A percentile compares a stretch with the other conserved stretches of the same genome.
Conservation (phyloP, 2,888 invertebrate species). For the Andrena bucephala region DNA sequence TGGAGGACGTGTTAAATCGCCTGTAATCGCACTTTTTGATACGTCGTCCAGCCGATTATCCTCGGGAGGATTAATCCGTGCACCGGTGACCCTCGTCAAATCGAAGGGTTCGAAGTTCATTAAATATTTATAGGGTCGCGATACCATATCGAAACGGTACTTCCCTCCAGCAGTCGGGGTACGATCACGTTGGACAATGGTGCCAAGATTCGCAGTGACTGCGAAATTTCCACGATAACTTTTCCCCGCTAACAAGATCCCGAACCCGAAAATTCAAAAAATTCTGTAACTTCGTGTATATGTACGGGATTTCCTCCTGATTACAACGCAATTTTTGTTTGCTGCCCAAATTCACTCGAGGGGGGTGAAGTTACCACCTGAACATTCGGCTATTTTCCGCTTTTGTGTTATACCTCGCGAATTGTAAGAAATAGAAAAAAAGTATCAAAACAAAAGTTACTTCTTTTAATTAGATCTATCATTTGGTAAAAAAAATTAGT, state of each 20-base stretch:
- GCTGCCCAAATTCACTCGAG: too few relatives aligned
- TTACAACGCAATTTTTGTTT: too few relatives aligned
- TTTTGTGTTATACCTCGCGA: too few relatives aligned
- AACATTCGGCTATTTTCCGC: too few relatives aligned
- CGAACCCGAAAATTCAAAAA: too few relatives aligned
- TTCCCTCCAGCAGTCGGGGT: not conserved
- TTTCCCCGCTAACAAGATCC: not conserved
- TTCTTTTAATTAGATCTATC: too few relatives aligned
- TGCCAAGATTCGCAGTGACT: not conserved
- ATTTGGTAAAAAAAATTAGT: too few relatives aligned
- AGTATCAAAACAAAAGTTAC: too few relatives aligned
- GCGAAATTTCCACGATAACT: not conserved
- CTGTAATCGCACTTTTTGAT: conserved; percentile 53
- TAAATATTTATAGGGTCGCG: conserved; percentile 69
- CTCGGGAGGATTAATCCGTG: conserved; percentile 61
- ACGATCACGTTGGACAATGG: conserved; percentile 19
- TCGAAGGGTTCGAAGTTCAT: conserved; percentile 64
- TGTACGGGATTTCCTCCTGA: too few relatives aligned
- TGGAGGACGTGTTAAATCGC: conserved; percentile 24
- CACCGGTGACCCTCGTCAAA: conserved; percentile 70
- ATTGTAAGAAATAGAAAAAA: too few relatives aligned
- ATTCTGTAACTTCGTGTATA: too few relatives aligned
- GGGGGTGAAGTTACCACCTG: too few relatives aligned
- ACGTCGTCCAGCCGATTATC: conserved; percentile 59
- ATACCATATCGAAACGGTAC: conserved; percentile 66